A percentile compares a stretch with the other conserved stretches of the same genome.
These are phyloP conservation scores for Pteromalus puparum DNA, from an alignment of 1,140 invertebrate species.

Conservation along the genomic window DNA sequence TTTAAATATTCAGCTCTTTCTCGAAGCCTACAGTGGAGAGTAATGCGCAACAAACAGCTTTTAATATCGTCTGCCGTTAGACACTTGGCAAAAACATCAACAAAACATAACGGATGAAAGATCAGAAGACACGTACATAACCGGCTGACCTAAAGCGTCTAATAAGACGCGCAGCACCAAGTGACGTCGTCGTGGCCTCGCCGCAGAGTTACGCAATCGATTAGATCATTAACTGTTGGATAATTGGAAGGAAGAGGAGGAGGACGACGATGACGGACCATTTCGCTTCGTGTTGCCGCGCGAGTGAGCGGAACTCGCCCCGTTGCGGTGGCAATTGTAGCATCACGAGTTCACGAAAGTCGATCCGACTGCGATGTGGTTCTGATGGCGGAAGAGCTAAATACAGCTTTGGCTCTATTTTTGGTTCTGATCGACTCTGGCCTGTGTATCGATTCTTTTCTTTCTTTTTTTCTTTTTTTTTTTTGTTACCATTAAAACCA, in stretches of 20 bases:
- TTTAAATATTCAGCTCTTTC: not conserved
- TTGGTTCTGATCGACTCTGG: no score
- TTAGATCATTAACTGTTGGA: constrained; percentile 61
- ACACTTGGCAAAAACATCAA: no score
- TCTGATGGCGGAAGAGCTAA: no score
- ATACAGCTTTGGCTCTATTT: no score
- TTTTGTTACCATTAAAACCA: no score
- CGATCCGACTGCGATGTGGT: not conserved
- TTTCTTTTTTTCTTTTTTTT: no score
- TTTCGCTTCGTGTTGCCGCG: constrained; percentile 47
- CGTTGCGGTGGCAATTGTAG: not conserved
- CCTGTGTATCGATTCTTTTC: no score
- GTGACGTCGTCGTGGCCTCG: constrained; percentile 19
- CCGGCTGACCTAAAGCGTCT: constrained; percentile 35
- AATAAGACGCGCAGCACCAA: constrained; percentile 45
- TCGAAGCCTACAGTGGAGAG: no score
- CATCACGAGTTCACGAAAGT: not conserved
- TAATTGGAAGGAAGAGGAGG: constrained; percentile 61
- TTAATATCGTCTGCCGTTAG: no score
- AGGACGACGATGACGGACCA: constrained; percentile 49
- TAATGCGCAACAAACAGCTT: no score
- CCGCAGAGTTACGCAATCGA: constrained; percentile 57
- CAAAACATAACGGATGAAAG: no score
- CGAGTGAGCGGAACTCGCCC: not conserved
- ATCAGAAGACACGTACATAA: not conserved